phyloP scores from a whole-genome alignment of 2,888 invertebrate genomes.

The Caenorhabditis virilis region DNA sequence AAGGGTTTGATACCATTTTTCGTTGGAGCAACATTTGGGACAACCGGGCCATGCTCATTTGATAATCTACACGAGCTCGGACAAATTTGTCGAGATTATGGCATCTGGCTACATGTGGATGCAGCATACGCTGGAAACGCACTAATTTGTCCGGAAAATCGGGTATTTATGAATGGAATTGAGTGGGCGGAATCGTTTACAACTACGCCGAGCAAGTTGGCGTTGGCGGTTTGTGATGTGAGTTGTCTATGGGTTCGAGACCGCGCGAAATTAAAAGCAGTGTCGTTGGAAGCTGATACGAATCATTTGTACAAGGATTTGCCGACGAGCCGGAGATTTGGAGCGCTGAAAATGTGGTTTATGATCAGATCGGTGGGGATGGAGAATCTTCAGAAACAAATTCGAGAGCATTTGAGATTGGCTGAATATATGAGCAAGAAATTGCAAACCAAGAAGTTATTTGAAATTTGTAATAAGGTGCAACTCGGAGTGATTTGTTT shows the following conservation, averaged over 20 bases:
- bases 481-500: constrained; percentile 34
- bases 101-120: constrained; percentile 33
- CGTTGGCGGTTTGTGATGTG: constrained; percentile 27
- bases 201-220: constrained; percentile 27
- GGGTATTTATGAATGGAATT: constrained; percentile 29
- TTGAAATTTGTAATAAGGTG: constrained; percentile 30
- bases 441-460: constrained; percentile 16
- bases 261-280: constrained; percentile 19
- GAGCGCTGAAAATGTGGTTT: constrained; percentile 33
- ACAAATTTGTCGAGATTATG: constrained; percentile 27
- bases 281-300: constrained; percentile 17
- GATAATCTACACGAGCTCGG: constrained; percentile 30
- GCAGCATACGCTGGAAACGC: constrained; percentile 34
- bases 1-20: constrained; percentile 32
- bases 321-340: constrained; percentile 27
- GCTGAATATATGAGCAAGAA: constrained; percentile 16
- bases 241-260: constrained; percentile 33
- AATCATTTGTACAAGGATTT: constrained; percentile 20
- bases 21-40: constrained; percentile 30
- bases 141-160: constrained; percentile 29
- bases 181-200: constrained; percentile 30
- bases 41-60: constrained; percentile 30
- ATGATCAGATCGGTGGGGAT: constrained; percentile 25
- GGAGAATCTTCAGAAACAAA: constrained; percentile 31
- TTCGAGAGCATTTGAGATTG: constrained; percentile 27